Percentiles rank a stretch among this genome's conserved stretches.
phyloP scores from a whole-genome alignment of 2,113 vertebrate species.

The Ochotona princeps region DNA sequence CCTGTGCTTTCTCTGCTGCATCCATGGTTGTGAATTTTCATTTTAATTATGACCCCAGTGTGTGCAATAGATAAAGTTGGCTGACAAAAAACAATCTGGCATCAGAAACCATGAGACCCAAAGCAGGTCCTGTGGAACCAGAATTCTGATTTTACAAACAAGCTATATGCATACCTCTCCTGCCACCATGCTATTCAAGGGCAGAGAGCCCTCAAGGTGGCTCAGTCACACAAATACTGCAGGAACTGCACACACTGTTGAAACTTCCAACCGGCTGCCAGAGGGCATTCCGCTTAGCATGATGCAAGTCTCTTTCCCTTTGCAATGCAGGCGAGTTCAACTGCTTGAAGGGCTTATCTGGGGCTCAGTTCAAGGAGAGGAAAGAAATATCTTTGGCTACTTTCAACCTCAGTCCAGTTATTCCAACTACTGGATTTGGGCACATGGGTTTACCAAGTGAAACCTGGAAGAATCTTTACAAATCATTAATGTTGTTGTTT shows the following conservation, averaged over 20 bases:
- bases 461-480: not conserved
- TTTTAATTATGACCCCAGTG: not conserved
- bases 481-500: not conserved
- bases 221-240: not conserved
- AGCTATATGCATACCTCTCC: not conserved
- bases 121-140: not conserved
- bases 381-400: not conserved
- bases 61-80: not conserved
- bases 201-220: not conserved
- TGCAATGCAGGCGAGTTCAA: not conserved
- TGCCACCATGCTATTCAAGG: not conserved
- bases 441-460: not conserved
- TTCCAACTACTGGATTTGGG: not conserved
- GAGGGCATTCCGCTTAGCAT: not conserved
- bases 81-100: not conserved
- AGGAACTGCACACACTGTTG: not conserved
- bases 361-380: constrained; percentile 20
- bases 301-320: not conserved
- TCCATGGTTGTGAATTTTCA: not conserved
- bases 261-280: not conserved
- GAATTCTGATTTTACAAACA: too few species aligned
- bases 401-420: not conserved
- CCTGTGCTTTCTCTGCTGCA: not conserved
- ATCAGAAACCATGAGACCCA: not conserved
- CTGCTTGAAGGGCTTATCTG: not conserved